phyloP scores from a whole-genome alignment of 2,113 vertebrate genomes.

The Cricetomys ansorgei region DNA sequence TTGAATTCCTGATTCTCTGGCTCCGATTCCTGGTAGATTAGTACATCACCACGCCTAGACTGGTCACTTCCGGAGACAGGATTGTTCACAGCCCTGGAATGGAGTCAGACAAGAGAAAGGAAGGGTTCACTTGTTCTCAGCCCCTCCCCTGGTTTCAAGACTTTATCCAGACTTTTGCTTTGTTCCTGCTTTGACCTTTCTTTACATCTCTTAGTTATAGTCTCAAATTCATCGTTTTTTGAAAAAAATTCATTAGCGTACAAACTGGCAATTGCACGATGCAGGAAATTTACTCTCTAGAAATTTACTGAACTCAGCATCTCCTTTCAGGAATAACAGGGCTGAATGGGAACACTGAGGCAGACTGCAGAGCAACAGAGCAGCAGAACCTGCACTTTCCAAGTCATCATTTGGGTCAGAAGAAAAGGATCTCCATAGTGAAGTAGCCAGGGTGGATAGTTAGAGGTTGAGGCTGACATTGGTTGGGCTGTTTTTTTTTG shows the following conservation, averaged over 20 bases:
- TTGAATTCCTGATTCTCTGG: neutral
- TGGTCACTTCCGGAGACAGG: neutral
- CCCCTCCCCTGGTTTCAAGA: neutral
- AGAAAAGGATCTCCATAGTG: neutral
- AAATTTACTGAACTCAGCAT: neutral
- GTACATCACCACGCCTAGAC: neutral
- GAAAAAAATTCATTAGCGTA: neutral
- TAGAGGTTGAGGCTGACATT: neutral
- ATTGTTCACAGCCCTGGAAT: neutral
- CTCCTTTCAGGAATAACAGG: neutral
- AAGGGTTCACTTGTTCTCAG: neutral
- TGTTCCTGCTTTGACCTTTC: neutral
- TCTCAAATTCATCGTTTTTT: neutral
- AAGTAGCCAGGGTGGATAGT: neutral
- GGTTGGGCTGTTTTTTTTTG: neutral
- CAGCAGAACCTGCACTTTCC: neutral
- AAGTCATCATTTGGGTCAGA: neutral
- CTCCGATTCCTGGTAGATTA: neutral
- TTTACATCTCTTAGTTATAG: neutral
- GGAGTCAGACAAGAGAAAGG: neutral
- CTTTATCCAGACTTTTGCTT: slow-evolving; percentile 7
- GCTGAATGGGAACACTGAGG: neutral
- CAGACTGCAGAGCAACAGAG: neutral
- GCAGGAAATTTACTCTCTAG: neutral
- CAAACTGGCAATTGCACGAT: neutral